A percentile compares a stretch with the other conserved stretches of the same genome.
phyloP scores from a whole-genome alignment of 2,113 vertebrate species.

The Pteruthius melanotis region DNA sequence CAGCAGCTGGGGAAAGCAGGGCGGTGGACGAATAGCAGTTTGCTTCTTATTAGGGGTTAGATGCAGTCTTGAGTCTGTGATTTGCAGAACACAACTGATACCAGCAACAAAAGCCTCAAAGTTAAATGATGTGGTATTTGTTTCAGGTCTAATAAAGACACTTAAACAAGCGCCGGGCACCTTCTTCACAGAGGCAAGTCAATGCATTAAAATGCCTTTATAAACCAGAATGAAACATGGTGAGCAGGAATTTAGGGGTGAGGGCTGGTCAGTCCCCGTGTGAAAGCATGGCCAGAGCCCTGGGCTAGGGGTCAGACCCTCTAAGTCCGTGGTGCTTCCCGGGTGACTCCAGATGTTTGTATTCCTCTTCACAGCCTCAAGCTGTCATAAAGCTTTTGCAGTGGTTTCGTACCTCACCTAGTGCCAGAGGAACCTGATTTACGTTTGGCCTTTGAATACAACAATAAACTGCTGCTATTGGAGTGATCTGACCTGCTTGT shows the following conservation, averaged over 20 bases:
- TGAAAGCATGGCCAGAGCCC: not conserved
- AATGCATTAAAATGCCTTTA: not conserved
- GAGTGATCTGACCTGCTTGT: not conserved
- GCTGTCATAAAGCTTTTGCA: not conserved
- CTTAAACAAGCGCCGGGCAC: conserved; percentile 17
- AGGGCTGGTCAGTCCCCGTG: not conserved
- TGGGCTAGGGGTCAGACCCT: not conserved
- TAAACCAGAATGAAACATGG: not conserved
- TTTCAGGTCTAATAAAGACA: conserved; percentile 46
- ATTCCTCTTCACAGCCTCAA: not conserved
- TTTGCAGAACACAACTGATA: conserved; percentile 54
- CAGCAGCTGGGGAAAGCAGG: conserved; percentile 60
- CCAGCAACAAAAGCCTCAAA: conserved; percentile 5
- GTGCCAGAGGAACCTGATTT: not conserved
- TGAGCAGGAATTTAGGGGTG: not conserved
- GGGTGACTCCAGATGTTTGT: not conserved
- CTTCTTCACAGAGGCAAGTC: not conserved
- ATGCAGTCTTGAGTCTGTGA: conserved; percentile 55
- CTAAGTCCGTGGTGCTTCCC: not conserved
- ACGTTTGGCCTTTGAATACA: not conserved
- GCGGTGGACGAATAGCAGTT: conserved; percentile 52
- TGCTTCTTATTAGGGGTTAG: conserved; percentile 68
- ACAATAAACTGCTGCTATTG: not conserved
- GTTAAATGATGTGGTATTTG: conserved; percentile 59
- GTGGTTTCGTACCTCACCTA: not conserved